Percentiles rank a stretch among this genome's conserved stretches.
Conservation (phyloP, 2,888 invertebrate species). For the Ditylenchus weischeri region DNA sequence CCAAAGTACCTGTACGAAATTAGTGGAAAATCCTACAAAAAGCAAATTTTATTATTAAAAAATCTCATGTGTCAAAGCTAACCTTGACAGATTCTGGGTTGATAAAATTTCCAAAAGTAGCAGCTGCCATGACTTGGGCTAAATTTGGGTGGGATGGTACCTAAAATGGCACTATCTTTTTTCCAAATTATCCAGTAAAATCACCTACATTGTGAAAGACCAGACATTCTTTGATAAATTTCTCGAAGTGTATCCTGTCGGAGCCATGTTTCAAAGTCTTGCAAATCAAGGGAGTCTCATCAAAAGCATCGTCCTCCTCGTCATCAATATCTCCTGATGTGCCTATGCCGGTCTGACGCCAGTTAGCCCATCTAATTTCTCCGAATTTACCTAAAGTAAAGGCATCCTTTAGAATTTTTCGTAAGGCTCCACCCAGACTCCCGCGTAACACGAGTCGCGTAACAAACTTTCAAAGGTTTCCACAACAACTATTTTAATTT, state of each 20-base stretch:
- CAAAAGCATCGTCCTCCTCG: slow-evolving; percentile 45
- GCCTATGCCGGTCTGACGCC: slow-evolving; percentile 49
- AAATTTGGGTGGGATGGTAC: slow-evolving; percentile 50
- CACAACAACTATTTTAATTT: too few relatives aligned
- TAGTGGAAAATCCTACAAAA: slow-evolving; percentile 45
- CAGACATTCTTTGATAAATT: slow-evolving; percentile 51
- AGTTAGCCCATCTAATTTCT: slow-evolving; percentile 55
- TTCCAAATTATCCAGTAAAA: too few relatives aligned
- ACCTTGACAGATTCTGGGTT: slow-evolving; percentile 46
- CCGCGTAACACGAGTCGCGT: too few relatives aligned
- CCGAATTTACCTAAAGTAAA: slow-evolving; percentile 54
- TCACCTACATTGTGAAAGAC: slow-evolving; percentile 42
- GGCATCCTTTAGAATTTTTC: too few relatives aligned
- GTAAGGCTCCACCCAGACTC: too few relatives aligned
- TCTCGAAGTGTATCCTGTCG: slow-evolving; percentile 48
- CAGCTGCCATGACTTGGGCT: slow-evolving; percentile 51
- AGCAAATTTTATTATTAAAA: too few relatives aligned
- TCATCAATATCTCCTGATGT: slow-evolving; percentile 54
- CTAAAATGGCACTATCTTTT: too few relatives aligned
- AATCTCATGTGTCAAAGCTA: too few relatives aligned
- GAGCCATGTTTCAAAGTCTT: slow-evolving; percentile 47
- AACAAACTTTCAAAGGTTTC: too few relatives aligned
- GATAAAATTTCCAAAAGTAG: slow-evolving; percentile 55
- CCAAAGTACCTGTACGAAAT: slow-evolving; percentile 41
- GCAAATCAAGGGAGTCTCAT: slow-evolving; percentile 48